Evolutionary conservation across 1,140 invertebrate genomes (phyloP), one percentile per base, ranked within the genome.

Genomic region (Dreissena rostriformis): DNA sequence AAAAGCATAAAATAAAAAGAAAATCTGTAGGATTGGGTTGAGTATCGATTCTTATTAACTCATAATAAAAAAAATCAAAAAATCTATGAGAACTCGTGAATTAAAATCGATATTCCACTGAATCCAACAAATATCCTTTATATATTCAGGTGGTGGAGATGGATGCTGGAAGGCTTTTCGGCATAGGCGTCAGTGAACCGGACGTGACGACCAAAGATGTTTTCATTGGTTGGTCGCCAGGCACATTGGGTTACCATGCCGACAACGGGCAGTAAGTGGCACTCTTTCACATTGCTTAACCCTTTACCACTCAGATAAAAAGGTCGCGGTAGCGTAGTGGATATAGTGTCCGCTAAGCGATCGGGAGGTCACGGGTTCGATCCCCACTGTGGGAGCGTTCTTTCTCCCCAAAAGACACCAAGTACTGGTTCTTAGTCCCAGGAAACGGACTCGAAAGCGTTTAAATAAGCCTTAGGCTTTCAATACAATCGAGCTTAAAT

Each of bases 191-290:
- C 49, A 84, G 76, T 67, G 75, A 87, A 15, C 70, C 82, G 0
- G 29, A 84, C 73, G 86, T 87, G 65, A 82, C 55, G 22, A 57
- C 63, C 19, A 86, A 86, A 24, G 63, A 84, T 26, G 84, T 28
- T 29, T 76, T 88, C 81, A n/a, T 86, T n/a, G 88, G 88, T 14
- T 88, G 85, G 83, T 52, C 55, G 15, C 57, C 55, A 15, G 81
- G 81, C 19, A 85, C 86, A 17, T 7, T 89, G 6, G 86, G 81
- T 10, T 88, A 87, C 80, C 85, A 88, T 85, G 86, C 85, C 15
- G 85, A 89, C 66, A 88, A 86, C 77, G 87, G 87, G 63, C 12
- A 79, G 84, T 86, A 63, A 84, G 84, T 79, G 29, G 7, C 1
- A 19, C 70, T 51, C 39, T 39, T 39, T 5, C 2, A 39, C 39